Conservation (phyloP, 2,797 vertebrate species). For the Eupleurogrammus muticus region DNA sequence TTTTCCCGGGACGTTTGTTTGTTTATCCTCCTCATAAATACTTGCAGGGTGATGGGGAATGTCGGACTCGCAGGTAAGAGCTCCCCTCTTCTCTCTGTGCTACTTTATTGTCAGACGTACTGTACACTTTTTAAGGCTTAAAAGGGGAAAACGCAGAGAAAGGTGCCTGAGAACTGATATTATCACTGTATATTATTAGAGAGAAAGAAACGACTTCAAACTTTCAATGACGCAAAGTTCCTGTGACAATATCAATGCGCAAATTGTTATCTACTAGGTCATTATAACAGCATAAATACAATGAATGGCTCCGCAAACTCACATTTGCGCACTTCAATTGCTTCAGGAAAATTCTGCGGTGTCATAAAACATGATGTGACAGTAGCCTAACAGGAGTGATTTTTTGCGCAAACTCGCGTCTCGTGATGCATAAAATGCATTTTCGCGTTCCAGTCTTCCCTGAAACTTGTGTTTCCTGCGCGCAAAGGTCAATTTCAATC, state of each 20-base stretch:
- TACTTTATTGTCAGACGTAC: conserved; percentile 28
- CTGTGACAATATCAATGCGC: neutral
- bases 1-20: conserved; percentile 88
- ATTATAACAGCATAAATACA: neutral
- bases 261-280: neutral
- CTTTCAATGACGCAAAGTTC: neutral
- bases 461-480: conserved; percentile 53
- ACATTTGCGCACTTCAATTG: conserved; percentile 5
- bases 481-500: conserved; percentile 38
- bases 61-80: conserved; percentile 91
- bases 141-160: conserved; percentile 15
- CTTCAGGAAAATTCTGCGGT: neutral
- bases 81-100: conserved; percentile 48
- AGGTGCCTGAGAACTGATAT: conserved; percentile 8
- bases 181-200: neutral
- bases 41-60: conserved; percentile 87
- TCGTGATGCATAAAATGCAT: conserved; percentile 19
- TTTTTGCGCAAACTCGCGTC: neutral
- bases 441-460: conserved; percentile 24
- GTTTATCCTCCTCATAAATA: conserved; percentile 88
- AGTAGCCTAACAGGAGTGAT: neutral
- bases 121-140: conserved; percentile 30
- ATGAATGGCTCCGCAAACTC: neutral
- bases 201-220: conserved; percentile 19
- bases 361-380: neutral